Conservation (phyloP, 2,797 vertebrate species). For the Esox masquinongy region DNA sequence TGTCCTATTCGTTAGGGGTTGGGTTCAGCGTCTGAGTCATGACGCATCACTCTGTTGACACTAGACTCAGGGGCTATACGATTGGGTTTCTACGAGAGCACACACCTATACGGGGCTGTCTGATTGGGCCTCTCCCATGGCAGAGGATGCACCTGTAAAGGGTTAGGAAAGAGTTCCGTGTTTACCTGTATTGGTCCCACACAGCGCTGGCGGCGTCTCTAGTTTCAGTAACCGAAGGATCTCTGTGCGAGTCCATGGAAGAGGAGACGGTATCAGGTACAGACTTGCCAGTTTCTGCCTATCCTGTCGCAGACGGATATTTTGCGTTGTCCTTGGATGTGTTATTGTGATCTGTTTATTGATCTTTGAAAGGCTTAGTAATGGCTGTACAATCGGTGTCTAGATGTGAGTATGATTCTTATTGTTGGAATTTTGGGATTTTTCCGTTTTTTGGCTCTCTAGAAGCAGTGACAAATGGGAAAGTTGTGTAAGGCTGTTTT, state of each 20-base stretch:
- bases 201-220: constrained; percentile 42
- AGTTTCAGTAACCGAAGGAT: constrained; percentile 31
- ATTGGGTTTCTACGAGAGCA: constrained; percentile 54
- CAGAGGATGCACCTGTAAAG: constrained; percentile 53
- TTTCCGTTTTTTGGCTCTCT: background rate
- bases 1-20: constrained; percentile 21
- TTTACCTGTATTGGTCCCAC: background rate
- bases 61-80: constrained; percentile 34
- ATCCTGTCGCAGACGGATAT: constrained; percentile 1
- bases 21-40: constrained; percentile 27
- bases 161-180: constrained; percentile 14
- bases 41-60: constrained; percentile 43
- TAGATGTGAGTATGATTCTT: constrained; percentile 53
- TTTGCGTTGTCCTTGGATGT: background rate
- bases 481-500: background rate
- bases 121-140: constrained; percentile 50
- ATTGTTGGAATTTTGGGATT: background rate
- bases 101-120: constrained; percentile 50
- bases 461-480: background rate
- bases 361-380: constrained; percentile 18
- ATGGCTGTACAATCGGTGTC: constrained; percentile 61
- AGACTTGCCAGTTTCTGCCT: background rate
- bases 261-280: background rate
- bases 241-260: constrained; percentile 21
- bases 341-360: background rate